Evolutionary conservation across 2,888 invertebrate genomes (phyloP).

Genomic region (Hirtodrosophila alboralis): DNA sequence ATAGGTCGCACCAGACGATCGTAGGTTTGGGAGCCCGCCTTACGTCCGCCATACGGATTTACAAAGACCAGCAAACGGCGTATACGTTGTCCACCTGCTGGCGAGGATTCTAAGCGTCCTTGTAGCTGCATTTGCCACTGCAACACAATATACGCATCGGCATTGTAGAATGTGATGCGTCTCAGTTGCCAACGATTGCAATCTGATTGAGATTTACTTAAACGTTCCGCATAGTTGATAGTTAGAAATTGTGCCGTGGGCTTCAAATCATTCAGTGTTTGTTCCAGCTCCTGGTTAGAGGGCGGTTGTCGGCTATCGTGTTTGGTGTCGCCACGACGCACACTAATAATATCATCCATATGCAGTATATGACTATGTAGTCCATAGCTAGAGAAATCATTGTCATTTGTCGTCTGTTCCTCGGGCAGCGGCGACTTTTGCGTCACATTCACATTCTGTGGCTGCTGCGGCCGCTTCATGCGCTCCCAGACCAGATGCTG

Average conservation of each 20-base stretch:
- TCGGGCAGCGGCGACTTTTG: slow-evolving; percentile 48
- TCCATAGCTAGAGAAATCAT: slow-evolving; percentile 48
- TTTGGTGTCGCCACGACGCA: slow-evolving; percentile 72
- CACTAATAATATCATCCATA: slow-evolving; percentile 72
- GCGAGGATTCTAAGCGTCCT: slow-evolving; percentile 72
- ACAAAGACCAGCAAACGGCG: slow-evolving; percentile 90
- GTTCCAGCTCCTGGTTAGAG: neutral
- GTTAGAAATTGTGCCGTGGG: slow-evolving; percentile 84
- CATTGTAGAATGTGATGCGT: slow-evolving; percentile 86
- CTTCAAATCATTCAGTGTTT: slow-evolving; percentile 25
- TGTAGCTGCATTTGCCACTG: slow-evolving; percentile 87
- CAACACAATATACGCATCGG: slow-evolving; percentile 86
- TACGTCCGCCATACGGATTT: slow-evolving; percentile 93
- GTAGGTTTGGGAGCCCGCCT: slow-evolving; percentile 89
- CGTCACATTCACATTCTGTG: slow-evolving; percentile 1
- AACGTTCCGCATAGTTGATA: slow-evolving; percentile 86
- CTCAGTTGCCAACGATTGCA: slow-evolving; percentile 87
- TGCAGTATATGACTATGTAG: slow-evolving; percentile 64
- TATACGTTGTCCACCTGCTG: slow-evolving; percentile 85
- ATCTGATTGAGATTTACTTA: slow-evolving; percentile 84
- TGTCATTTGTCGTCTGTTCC: slow-evolving; percentile 4
- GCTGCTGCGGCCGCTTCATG: slow-evolving; percentile 46
- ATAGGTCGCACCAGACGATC: slow-evolving; percentile 89
- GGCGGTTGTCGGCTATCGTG: slow-evolving; percentile 64
- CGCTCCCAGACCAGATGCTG: slow-evolving; percentile 88